These are phyloP conservation scores for Sander vitreus DNA, from an alignment of 2,113 vertebrate species.

Conservation along the genomic window DNA sequence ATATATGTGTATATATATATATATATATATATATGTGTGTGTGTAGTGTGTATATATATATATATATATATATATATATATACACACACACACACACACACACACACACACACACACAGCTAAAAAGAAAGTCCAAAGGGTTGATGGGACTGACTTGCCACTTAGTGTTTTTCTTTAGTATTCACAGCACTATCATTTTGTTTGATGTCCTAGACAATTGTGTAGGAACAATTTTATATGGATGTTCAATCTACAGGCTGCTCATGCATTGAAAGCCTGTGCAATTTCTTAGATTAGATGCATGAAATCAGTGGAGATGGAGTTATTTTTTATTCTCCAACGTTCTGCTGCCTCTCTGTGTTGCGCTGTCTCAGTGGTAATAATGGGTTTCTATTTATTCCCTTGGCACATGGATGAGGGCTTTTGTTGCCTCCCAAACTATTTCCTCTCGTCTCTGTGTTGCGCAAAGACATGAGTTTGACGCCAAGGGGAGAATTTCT, in stretches of 20 bases:
- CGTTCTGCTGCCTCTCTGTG: constrained; percentile 26
- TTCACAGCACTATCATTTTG: constrained; percentile 26
- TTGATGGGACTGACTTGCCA: not conserved
- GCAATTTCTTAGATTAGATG: constrained; percentile 47
- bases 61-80: too few relatives aligned
- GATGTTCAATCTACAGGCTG: constrained; percentile 6
- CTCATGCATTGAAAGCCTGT: not conserved
- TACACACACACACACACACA: too few relatives aligned
- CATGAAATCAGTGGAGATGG: constrained; percentile 36
- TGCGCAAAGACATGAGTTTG: constrained; percentile 48
- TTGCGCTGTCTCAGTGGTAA: constrained; percentile 51
- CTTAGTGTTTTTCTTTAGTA: not conserved
- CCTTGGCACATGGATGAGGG: constrained; percentile 50
- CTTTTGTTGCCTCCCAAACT: constrained; percentile 61
- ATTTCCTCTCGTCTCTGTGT: constrained; percentile 54
- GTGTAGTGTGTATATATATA: too few relatives aligned
- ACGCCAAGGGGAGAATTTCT: constrained; percentile 58
- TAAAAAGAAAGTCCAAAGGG: not conserved
- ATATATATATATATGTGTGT: too few relatives aligned
- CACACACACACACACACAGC: too few relatives aligned
- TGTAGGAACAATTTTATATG: constrained; percentile 6
- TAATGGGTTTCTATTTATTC: constrained; percentile 73
- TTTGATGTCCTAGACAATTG: constrained; percentile 19
- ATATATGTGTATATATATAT: too few relatives aligned
- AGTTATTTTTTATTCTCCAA: constrained; percentile 17